These are phyloP conservation scores for Limnephilus auricula DNA, from an alignment of 2,888 invertebrate species.

Conservation along the genomic window DNA sequence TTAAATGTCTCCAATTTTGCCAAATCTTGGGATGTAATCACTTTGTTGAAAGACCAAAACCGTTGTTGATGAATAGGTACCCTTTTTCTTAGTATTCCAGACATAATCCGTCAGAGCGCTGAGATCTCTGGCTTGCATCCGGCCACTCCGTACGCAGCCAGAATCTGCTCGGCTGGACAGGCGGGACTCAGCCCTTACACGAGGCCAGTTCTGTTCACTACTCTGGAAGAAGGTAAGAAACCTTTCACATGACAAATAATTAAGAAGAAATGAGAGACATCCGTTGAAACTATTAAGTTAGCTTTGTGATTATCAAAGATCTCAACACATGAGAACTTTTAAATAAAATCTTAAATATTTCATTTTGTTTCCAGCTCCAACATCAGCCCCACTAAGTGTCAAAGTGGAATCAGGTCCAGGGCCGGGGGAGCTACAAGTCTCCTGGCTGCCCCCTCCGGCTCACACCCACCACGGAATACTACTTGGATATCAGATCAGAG, in stretches of 20 bases:
- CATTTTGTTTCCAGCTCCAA: conserved; percentile 71
- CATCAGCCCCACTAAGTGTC: conserved; percentile 73
- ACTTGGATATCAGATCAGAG: conserved; percentile 80
- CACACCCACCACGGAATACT: conserved; percentile 81
- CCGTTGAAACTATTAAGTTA: too few relatives aligned
- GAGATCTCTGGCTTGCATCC: conserved; percentile 74
- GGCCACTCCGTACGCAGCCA: conserved; percentile 73
- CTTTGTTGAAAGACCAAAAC: background rate
- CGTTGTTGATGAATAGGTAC: background rate
- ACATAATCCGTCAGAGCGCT: conserved; percentile 72
- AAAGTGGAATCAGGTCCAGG: conserved; percentile 75
- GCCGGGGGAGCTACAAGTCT: conserved; percentile 82
- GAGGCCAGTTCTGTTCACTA: conserved; percentile 74
- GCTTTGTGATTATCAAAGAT: too few relatives aligned
- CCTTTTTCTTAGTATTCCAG: conserved; percentile 44
- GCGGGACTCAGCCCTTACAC: conserved; percentile 75
- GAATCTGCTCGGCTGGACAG: conserved; percentile 75
- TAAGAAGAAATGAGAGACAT: too few relatives aligned
- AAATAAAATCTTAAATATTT: background rate
- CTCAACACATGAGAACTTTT: too few relatives aligned
- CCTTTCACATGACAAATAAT: background rate
- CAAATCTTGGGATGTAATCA: background rate
- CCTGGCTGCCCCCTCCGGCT: conserved; percentile 82
- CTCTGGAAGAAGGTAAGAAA: conserved; percentile 74
- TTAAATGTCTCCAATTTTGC: background rate